These are phyloP conservation scores for Nycteola revayana DNA, from an alignment of 2,888 invertebrate genomes.

Conservation along the genomic window DNA sequence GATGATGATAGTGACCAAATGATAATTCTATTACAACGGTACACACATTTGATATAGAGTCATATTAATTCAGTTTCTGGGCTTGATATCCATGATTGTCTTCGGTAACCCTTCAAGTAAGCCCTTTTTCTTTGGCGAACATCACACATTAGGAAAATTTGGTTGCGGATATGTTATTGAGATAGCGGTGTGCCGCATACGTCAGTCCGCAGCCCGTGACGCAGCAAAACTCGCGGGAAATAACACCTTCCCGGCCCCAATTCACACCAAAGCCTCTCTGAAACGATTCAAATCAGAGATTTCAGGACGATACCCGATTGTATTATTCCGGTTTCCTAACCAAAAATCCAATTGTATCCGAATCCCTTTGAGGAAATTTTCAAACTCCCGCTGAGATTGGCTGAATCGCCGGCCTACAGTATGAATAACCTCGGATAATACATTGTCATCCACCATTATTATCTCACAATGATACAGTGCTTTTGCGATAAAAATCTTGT, in stretches of 20 bases:
- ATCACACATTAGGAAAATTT: constrained; percentile 14
- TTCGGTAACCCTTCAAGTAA: too few species aligned
- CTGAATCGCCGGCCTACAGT: constrained; percentile 60
- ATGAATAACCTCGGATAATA: constrained; percentile 79
- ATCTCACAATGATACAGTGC: constrained; percentile 79
- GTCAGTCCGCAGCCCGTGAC: constrained; percentile 46
- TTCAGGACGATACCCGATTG: constrained; percentile 78
- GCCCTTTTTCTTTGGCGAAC: too few species aligned
- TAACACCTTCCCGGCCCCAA: constrained; percentile 65
- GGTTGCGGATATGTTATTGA: constrained; percentile 36
- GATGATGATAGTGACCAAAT: too few species aligned
- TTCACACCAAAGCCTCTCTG: constrained; percentile 71
- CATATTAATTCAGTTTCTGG: too few species aligned
- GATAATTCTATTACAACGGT: too few species aligned
- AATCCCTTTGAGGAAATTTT: constrained; percentile 71
- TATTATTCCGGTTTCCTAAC: constrained; percentile 81
- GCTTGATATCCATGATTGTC: too few species aligned
- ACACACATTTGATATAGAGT: too few species aligned
- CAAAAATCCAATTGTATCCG: constrained; percentile 80
- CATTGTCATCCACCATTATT: constrained; percentile 80
- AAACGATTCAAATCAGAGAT: constrained; percentile 80
- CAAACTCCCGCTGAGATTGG: constrained; percentile 77
- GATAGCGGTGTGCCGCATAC: constrained; percentile 16
- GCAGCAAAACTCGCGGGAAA: constrained; percentile 52
- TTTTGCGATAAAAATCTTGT: constrained; percentile 77